Evolutionary conservation across 2,888 invertebrate genomes (phyloP), one percentile per base, ranked within the genome.

Genomic region (Acronicta aceris): DNA sequence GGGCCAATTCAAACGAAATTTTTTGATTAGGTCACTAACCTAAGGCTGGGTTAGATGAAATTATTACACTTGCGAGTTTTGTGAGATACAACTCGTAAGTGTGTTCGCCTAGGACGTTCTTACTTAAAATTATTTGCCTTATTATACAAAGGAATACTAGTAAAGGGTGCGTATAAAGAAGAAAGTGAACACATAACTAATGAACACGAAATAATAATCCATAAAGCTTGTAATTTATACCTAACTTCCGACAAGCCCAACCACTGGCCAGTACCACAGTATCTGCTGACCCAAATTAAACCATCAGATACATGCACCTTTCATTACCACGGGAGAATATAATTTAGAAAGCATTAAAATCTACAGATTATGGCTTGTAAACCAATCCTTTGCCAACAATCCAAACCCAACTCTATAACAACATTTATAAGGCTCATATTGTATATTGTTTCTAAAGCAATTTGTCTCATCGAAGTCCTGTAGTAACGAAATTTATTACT

Each of bases 401-500:
- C 27, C 4, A 65, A 56, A 61, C 57, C 55, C 46, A 45, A 71
- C 78, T 68, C 50, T 78, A 65, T 7, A 5, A 4, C 16, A 6
- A 16, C 30, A 43, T 5, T 0, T 17, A 54, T 72, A 82, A 68
- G 75, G 80, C 72, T 47, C 45, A 58, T 57, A 58, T 70, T 76
- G 1, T 33, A 40, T 63, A 57, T 65, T 4, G 45, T 41, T 45
- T 61, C 27, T 36, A 47, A 53, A 59, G 71, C 65, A 68, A 78
- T 82, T 81, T 80, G 81, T 80, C 77, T 79, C 67, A 57, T 57
- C 67, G 65, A 67, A 79, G 78, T 81, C 77, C 83, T 82, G 78
- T 79, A 78, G 71, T 71, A 77, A 72, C 69, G 68, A 83, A 86
- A 90, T 90, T 89, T 89, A 90, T 88, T 81, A 81, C 81, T 66